A percentile compares a stretch with the other conserved stretches of the same genome.
Evolutionary conservation across 37 sponge, comb jelly and placozoan genomes (phyloP).

Genomic region (Diacarnus erythraeanus): DNA sequence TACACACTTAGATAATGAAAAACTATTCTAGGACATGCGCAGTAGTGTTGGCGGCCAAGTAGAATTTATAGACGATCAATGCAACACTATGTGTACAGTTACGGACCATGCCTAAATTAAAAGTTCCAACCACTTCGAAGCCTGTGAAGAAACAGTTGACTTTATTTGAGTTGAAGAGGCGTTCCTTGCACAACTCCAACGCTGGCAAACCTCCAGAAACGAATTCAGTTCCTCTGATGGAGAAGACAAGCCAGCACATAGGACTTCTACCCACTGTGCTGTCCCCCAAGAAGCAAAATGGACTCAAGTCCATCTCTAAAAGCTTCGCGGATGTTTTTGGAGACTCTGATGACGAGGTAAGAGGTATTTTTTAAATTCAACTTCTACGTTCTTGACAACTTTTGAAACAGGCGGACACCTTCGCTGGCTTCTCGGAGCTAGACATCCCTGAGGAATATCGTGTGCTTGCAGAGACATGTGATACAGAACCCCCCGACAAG

Average conservation of each 20-base stretch:
- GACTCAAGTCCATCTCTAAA: background rate
- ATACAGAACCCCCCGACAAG: background rate
- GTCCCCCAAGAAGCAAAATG: background rate
- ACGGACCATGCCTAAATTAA: background rate
- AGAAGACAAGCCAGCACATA: background rate
- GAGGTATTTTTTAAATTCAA: background rate
- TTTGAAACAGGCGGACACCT: background rate
- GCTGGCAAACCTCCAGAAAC: background rate
- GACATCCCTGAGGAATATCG: background rate
- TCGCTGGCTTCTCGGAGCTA: background rate
- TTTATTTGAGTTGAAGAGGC: background rate
- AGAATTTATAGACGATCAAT: background rate
- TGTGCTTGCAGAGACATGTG: background rate
- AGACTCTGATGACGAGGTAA: background rate
- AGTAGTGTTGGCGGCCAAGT: background rate
- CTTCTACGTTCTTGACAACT: background rate
- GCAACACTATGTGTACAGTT: background rate
- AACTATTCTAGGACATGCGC: background rate
- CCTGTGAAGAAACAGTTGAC: background rate
- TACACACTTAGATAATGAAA: too few relatives aligned
- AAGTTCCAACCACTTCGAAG: background rate
- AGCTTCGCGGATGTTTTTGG: background rate
- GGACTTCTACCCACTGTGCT: background rate
- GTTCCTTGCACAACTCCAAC: background rate
- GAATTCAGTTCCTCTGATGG: background rate